Evolutionary conservation across 2,888 invertebrate species (phyloP).

Genomic region (Caenorhabditis sinica): DNA sequence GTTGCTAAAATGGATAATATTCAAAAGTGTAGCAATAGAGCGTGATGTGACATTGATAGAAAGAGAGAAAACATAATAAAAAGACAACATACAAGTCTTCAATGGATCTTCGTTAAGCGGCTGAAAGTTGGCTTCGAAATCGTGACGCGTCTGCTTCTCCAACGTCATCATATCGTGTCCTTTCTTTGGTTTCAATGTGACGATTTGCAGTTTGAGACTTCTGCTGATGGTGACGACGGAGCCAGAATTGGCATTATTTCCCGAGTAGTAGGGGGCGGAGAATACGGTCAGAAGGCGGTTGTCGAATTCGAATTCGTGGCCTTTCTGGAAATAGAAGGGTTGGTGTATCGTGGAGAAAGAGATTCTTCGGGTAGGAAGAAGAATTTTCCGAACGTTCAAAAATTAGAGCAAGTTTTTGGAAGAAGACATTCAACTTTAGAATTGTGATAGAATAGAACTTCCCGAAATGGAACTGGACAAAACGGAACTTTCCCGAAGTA

Average conservation of each 20-base stretch:
- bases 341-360: neutral
- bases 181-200: constrained; percentile 52
- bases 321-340: constrained; percentile 47
- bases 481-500: too few species aligned
- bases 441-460: too few species aligned
- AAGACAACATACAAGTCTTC: constrained; percentile 4
- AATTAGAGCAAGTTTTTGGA: too few species aligned
- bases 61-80: neutral
- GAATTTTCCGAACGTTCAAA: too few species aligned
- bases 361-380: neutral
- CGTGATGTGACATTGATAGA: too few species aligned
- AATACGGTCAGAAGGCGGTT: constrained; percentile 76
- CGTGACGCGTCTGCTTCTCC: constrained; percentile 22
- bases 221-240: constrained; percentile 68
- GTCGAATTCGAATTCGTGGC: constrained; percentile 75
- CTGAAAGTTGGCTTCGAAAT: constrained; percentile 14
- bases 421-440: too few species aligned
- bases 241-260: constrained; percentile 72
- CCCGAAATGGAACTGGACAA: too few species aligned
- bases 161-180: constrained; percentile 7
- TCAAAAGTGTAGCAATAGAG: too few species aligned
- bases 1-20: too few species aligned
- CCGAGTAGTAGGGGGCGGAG: constrained; percentile 80
- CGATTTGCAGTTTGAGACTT: constrained; percentile 53
- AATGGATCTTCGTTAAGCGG: constrained; percentile 19